A percentile compares a stretch with the other conserved stretches of the same genome.
These are phyloP conservation scores for Trichomycterus rosablanca DNA, from an alignment of 2,113 vertebrate species.

Conservation along the genomic window DNA sequence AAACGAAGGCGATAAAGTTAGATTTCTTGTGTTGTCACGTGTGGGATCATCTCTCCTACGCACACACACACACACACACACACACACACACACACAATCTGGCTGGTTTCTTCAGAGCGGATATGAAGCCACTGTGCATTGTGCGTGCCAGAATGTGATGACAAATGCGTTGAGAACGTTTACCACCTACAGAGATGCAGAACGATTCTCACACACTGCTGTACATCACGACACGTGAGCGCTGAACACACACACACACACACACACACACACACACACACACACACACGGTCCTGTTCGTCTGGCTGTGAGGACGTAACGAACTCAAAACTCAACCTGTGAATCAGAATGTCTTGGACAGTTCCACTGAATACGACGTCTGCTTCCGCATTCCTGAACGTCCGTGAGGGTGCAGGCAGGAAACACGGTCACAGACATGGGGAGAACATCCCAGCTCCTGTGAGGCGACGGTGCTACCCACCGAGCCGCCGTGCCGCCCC, in stretches of 20 bases:
- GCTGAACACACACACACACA: background rate
- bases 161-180: constrained; percentile 26
- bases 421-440: no score
- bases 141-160: constrained; percentile 17
- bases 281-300: no score
- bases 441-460: no score
- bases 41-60: background rate
- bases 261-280: no score
- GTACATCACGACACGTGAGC: constrained; percentile 16
- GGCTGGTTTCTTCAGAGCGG: constrained; percentile 15
- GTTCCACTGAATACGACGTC: no score
- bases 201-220: constrained; percentile 26
- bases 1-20: no score
- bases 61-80: constrained; percentile 14
- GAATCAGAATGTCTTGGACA: no score
- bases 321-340: background rate
- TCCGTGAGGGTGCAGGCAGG: no score
- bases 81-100: constrained; percentile 35
- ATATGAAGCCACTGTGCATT: constrained; percentile 23
- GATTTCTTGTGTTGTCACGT: no score
- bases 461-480: no score
- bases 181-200: constrained; percentile 20
- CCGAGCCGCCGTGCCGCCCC: no score
- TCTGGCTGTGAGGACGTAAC: background rate
- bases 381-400: no score